Percentiles rank a stretch among this genome's conserved stretches.
These are phyloP conservation scores for Pandion haliaetus DNA, from an alignment of 2,113 vertebrate species.

Conservation along the genomic window DNA sequence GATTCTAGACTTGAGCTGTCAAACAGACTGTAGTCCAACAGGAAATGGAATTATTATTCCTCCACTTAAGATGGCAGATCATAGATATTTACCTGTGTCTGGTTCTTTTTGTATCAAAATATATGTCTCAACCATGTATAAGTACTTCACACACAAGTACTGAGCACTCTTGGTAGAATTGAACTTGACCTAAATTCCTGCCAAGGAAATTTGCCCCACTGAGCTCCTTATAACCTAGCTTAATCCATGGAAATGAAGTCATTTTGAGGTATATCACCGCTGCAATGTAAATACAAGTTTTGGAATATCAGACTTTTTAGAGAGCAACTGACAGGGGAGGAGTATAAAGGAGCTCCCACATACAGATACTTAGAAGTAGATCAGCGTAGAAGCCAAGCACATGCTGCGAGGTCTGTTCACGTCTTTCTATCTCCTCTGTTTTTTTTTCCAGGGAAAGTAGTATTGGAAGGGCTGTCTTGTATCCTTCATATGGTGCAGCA, in stretches of 20 bases:
- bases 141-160: background rate
- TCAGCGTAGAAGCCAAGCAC: background rate
- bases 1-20: conserved; percentile 25
- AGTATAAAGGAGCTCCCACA: rapidly evolving
- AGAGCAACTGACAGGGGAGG: background rate
- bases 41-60: conserved; percentile 22
- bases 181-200: background rate
- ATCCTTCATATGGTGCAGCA: background rate
- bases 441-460: background rate
- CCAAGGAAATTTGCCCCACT: background rate
- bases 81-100: background rate
- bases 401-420: background rate
- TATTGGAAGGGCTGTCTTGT: background rate
- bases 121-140: background rate
- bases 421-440: background rate
- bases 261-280: no score
- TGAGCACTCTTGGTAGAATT: background rate
- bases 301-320: background rate
- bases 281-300: background rate
- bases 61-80: conserved; percentile 28
- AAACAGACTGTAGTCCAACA: conserved; percentile 19
- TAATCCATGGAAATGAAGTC: background rate
- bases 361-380: background rate
- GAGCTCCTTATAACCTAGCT: background rate
- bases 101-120: background rate